These are phyloP conservation scores for Halisarca cf. caerulea DNA, from an alignment of 37 sponge, comb jelly and placozoan species.

Conservation along the genomic window DNA sequence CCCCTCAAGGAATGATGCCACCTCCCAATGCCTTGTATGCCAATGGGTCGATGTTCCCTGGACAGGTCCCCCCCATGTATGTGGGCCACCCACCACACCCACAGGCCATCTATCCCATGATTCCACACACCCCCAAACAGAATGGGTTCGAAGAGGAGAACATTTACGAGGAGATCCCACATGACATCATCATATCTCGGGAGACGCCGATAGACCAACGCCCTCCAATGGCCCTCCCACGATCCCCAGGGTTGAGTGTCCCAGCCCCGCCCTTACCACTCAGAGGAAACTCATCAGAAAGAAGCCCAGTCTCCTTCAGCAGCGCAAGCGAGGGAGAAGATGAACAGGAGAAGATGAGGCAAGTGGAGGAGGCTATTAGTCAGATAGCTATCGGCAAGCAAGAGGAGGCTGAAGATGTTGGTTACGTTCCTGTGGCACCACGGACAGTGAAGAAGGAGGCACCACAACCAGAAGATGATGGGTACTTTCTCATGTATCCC, in stretches of 20 bases:
- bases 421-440: not conserved
- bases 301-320: not conserved
- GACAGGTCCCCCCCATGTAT: not conserved
- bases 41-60: not conserved
- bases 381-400: not conserved
- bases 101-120: not conserved
- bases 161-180: conserved; percentile 6
- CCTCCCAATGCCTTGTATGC: not conserved
- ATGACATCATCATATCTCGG: not conserved
- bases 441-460: not conserved
- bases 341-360: not conserved
- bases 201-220: not conserved
- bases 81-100: not conserved
- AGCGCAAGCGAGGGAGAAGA: not conserved
- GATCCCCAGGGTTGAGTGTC: no score
- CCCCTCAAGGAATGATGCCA: not conserved
- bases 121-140: not conserved
- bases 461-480: not conserved
- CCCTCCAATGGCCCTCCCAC: not conserved
- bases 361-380: conserved; percentile 1
- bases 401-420: not conserved
- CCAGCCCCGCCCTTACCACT: not conserved
- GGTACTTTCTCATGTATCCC: conserved; percentile 1
- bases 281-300: not conserved
- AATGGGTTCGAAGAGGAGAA: not conserved